Conservation (phyloP, 2,888 invertebrate species). For the Pammene fasciana region DNA sequence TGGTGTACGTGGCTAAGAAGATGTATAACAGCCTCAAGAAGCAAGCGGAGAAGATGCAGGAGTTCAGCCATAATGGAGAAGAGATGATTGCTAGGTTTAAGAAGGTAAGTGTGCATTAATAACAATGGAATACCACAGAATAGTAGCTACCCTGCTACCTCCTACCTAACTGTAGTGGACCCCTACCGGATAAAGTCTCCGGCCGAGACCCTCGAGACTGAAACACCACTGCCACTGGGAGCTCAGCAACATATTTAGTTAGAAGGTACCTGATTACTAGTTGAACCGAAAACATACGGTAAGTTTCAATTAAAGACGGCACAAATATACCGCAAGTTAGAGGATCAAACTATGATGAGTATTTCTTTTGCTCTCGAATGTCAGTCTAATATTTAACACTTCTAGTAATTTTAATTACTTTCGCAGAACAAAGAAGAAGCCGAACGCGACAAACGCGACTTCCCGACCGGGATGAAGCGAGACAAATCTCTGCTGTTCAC, state of each 20-base stretch:
- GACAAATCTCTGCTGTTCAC: constrained; percentile 92
- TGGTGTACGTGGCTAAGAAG: constrained; percentile 87
- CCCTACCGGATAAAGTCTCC: constrained; percentile 93
- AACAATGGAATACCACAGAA: too few relatives aligned
- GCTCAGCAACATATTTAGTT: too few relatives aligned
- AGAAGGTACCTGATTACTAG: too few relatives aligned
- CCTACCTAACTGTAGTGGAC: constrained; percentile 91
- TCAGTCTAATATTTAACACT: too few relatives aligned
- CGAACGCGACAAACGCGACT: constrained; percentile 78
- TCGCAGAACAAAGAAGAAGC: constrained; percentile 78
- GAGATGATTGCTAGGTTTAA: constrained; percentile 73
- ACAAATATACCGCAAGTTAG: too few relatives aligned
- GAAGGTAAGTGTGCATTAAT: too few relatives aligned
- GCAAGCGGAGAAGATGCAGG: constrained; percentile 64
- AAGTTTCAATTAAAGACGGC: too few relatives aligned
- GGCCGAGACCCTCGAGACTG: constrained; percentile 86
- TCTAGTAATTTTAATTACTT: neutral
- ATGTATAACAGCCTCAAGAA: constrained; percentile 82
- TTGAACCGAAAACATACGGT: too few relatives aligned
- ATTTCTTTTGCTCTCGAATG: too few relatives aligned
- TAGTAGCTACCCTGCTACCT: constrained; percentile 93
- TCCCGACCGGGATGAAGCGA: constrained; percentile 86
- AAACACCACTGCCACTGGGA: constrained; percentile 90
- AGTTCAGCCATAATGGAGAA: constrained; percentile 72
- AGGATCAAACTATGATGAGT: too few relatives aligned